Evolutionary conservation across 1,140 invertebrate species (phyloP).

Genomic region (Trichonephila inaurata): DNA sequence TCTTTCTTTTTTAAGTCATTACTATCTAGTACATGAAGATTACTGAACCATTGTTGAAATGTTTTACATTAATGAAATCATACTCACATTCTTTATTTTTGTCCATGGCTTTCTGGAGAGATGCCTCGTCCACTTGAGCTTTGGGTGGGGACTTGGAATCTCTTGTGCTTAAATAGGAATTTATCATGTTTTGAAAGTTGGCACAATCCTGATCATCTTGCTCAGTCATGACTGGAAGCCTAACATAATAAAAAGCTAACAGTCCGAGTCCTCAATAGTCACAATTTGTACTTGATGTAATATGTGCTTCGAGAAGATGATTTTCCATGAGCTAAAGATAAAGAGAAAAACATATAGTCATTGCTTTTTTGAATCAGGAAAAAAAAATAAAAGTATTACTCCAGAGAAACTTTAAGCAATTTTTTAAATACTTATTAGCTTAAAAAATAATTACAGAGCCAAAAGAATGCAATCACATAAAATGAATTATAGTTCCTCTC

Average conservation of each 20-base stretch:
- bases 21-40: too few species aligned
- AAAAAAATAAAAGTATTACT: neutral
- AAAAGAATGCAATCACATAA: neutral
- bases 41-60: too few species aligned
- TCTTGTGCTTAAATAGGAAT: constrained; percentile 37
- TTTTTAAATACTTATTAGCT: neutral
- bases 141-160: constrained; percentile 82
- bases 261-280: neutral
- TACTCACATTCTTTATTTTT: constrained; percentile 93
- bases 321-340: constrained; percentile 7
- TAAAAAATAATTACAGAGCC: neutral
- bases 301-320: constrained; percentile 19
- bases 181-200: constrained; percentile 62
- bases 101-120: constrained; percentile 94
- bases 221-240: constrained; percentile 64
- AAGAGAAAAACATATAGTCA: neutral
- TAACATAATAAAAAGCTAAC: constrained; percentile 53
- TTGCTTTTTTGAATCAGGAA: neutral
- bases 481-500: too few species aligned
- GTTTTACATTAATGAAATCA: neutral
- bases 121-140: constrained; percentile 95
- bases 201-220: constrained; percentile 55
- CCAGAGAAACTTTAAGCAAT: neutral
- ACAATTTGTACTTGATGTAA: constrained; percentile 13
- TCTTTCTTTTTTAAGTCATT: neutral